Conservation (phyloP, 2,888 invertebrate species). For the Meghimatium bilineatum region DNA sequence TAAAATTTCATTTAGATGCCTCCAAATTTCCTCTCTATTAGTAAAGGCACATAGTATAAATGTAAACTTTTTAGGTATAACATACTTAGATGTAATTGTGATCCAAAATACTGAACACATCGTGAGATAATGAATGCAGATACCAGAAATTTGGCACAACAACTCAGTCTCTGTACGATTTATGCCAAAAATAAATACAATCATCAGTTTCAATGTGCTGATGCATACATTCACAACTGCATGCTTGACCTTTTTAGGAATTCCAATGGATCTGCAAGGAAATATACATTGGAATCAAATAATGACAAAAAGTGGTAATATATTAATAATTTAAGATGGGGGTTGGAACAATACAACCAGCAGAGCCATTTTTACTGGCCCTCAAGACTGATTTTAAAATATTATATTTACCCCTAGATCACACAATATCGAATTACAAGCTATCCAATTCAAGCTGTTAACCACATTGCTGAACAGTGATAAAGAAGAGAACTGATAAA, state of each 20-base stretch:
- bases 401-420: too few relatives aligned
- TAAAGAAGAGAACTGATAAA: too few relatives aligned
- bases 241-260: constrained; percentile 91
- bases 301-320: too few relatives aligned
- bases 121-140: constrained; percentile 90
- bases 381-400: too few relatives aligned
- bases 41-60: neutral
- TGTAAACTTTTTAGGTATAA: neutral
- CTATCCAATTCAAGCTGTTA: too few relatives aligned
- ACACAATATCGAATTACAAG: too few relatives aligned
- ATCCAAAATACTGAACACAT: constrained; percentile 92
- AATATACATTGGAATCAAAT: neutral
- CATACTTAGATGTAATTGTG: constrained; percentile 85
- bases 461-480: too few relatives aligned
- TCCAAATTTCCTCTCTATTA: neutral
- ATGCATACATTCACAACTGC: constrained; percentile 91
- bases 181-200: constrained; percentile 84
- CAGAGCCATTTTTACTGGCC: too few relatives aligned
- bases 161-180: constrained; percentile 89
- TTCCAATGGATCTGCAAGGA: constrained; percentile 82
- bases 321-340: too few relatives aligned
- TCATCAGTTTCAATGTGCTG: constrained; percentile 85
- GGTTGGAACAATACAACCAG: too few relatives aligned
- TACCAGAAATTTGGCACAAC: constrained; percentile 87
- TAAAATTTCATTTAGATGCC: too few relatives aligned